These are phyloP conservation scores for Cynoglossus semilaevis DNA, from an alignment of 2,113 vertebrate genomes.

Conservation along the genomic window DNA sequence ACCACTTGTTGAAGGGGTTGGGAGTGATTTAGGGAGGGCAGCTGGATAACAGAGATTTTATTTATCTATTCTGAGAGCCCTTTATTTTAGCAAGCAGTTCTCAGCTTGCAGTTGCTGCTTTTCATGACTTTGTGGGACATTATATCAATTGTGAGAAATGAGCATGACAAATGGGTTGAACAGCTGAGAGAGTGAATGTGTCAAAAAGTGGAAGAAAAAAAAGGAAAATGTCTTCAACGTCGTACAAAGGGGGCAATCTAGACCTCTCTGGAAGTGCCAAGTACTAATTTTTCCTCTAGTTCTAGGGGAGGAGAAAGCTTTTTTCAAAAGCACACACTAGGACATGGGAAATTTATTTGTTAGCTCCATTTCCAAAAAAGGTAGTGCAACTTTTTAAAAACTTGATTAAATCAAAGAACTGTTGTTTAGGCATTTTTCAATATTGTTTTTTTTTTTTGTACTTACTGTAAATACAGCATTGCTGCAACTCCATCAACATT, in stretches of 20 bases:
- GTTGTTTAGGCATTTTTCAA: too few relatives aligned
- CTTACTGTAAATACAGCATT: too few relatives aligned
- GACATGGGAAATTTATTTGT: slow-evolving; percentile 17
- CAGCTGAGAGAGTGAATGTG: slow-evolving; percentile 60
- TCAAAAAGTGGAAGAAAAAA: slow-evolving; percentile 49
- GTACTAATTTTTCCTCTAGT: slow-evolving; percentile 43
- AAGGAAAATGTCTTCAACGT: slow-evolving; percentile 57
- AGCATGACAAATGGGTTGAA: slow-evolving; percentile 60
- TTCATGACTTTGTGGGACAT: slow-evolving; percentile 65
- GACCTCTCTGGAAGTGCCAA: slow-evolving; percentile 49
- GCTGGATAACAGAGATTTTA: slow-evolving; percentile 77
- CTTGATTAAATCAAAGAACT: too few relatives aligned
- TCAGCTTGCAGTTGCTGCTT: slow-evolving; percentile 71
- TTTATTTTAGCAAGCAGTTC: slow-evolving; percentile 70
- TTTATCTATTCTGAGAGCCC: slow-evolving; percentile 76
- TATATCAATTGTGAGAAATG: slow-evolving; percentile 61
- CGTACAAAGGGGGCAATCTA: slow-evolving; percentile 46
- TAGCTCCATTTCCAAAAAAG: too few relatives aligned
- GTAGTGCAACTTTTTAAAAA: too few relatives aligned
- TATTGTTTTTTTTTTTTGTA: too few relatives aligned
- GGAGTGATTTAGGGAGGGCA: slow-evolving; percentile 78
- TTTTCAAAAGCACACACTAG: slow-evolving; percentile 40
- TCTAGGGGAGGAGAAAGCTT: slow-evolving; percentile 40
- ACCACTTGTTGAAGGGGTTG: slow-evolving; percentile 74
- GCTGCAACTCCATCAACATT: too few relatives aligned